These are phyloP conservation scores for Chaetophractus vellerosus DNA, from an alignment of 2,797 vertebrate genomes.

Conservation along the genomic window DNA sequence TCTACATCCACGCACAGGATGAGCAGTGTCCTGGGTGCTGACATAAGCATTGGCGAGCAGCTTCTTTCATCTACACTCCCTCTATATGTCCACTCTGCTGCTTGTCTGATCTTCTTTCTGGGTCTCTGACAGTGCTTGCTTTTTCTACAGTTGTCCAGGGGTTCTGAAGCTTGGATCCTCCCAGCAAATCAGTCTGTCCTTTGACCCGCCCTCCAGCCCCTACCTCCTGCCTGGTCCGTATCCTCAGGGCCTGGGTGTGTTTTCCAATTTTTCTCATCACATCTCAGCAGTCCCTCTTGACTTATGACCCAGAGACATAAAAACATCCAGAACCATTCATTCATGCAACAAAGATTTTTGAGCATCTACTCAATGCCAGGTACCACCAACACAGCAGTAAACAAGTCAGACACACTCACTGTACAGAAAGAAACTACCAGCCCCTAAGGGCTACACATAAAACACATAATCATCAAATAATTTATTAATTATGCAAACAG, in stretches of 20 bases:
- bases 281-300: neutral
- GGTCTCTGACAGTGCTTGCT: neutral
- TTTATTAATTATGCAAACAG: constrained; percentile 29
- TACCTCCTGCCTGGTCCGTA: neutral
- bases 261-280: neutral
- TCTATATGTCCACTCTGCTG: neutral
- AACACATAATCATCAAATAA: constrained; percentile 2
- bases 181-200: neutral
- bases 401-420: neutral
- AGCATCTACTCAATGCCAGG: neutral
- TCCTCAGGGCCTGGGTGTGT: neutral
- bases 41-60: accelerated
- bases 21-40: neutral
- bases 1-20: neutral
- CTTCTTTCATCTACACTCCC: neutral
- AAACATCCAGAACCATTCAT: constrained; percentile 16
- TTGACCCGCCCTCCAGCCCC: neutral
- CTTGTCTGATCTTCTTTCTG: neutral
- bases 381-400: neutral
- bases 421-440: neutral
- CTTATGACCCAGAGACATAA: constrained; percentile 51
- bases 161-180: neutral
- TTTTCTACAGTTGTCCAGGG: neutral
- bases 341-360: constrained; percentile 45
- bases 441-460: neutral